Base-by-base conservation (phyloP, 1,140 invertebrate species). In the Drosophila eugracilis region DNA sequence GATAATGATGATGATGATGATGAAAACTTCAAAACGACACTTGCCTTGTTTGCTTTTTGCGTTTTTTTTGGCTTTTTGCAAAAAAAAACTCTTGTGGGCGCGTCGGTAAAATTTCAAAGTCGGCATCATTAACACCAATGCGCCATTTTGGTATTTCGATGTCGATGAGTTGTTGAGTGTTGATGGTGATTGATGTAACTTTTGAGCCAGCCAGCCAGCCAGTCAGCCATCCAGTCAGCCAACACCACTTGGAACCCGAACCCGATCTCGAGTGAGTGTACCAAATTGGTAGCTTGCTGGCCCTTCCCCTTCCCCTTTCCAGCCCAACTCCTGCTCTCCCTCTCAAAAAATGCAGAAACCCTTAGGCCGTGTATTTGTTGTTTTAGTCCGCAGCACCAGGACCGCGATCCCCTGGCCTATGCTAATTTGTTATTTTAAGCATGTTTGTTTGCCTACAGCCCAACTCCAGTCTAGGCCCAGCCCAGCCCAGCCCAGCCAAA, bases 391-490 rank as follows among this genome's bases (percentile, higher is more conserved):
- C 54, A 49, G 53, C 45, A 47, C 48, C 44, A 32, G 19, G 34
- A 14, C 45, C 41, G 28, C 37, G 34, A 10, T 44, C 67, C 74
- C 55, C 53, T 49, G 42, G 74, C 75, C 84, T 88, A 88, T 88
- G 83, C 84, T 89, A 88, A 88, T 88, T 88, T 88, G 84, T 88
- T 88, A 88, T 83, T 88, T 88, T 88, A 89, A 88, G 70, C 83
- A 89, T 88, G 83, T 89, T 88, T 88, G 83, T 83, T 88, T 88
- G 75, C 78, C 66, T 30, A 69, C 41, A 32, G 54, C 45, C 52
- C 45, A n/a, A n/a, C n/a, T 36, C 34, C 30, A 53, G 54, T 44
- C 48, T 24, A 1, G n/a, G n/a, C n/a, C 21, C 44, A 19, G n/a
- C 6, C n/a, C 32, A 14, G 9, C 10, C 26, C 30, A 22, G 45